Percentiles rank a stretch among this genome's conserved stretches.
Conservation (phyloP, 2,888 invertebrate genomes). For the Eristalinus sepulchralis region DNA sequence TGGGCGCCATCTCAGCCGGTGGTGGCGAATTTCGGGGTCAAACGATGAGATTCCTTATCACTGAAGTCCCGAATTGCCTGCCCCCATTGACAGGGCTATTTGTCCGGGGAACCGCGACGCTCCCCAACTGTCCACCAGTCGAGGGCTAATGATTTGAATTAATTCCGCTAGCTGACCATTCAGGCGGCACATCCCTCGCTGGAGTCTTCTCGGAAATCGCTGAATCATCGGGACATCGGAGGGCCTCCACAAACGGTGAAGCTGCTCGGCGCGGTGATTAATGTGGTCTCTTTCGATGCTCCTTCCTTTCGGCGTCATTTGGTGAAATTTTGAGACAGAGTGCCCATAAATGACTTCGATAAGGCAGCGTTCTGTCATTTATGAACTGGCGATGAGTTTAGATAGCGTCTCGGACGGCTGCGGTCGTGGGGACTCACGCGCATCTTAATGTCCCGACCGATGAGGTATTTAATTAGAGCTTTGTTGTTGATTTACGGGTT, state of each 20-base stretch:
- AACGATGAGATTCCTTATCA: slow-evolving; percentile 41
- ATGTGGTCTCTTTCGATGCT: slow-evolving; percentile 9
- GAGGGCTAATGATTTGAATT: slow-evolving; percentile 54
- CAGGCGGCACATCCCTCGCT: slow-evolving; percentile 13
- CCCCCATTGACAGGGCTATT: slow-evolving; percentile 54
- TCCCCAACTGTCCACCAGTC: background rate
- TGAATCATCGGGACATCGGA: slow-evolving; percentile 12
- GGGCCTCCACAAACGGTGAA: background rate
- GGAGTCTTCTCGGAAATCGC: slow-evolving; percentile 47
- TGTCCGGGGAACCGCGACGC: slow-evolving; percentile 27
- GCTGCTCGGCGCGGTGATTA: slow-evolving; percentile 46
- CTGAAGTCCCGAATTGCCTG: slow-evolving; percentile 37
- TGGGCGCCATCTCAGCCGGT: slow-evolving; percentile 54
- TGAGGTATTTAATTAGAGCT: slow-evolving; percentile 61
- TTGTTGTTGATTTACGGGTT: slow-evolving; percentile 50
- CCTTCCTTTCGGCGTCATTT: too few species aligned
- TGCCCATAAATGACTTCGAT: slow-evolving; percentile 63
- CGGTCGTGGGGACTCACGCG: background rate
- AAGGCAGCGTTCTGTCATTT: slow-evolving; percentile 58
- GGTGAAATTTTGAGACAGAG: slow-evolving; percentile 49
- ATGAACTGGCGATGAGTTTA: slow-evolving; percentile 62
- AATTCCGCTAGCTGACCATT: slow-evolving; percentile 60
- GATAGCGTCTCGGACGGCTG: background rate
- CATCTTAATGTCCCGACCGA: slow-evolving; percentile 26
- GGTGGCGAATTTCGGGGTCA: slow-evolving; percentile 31